These are phyloP conservation scores for Heterodera filipjevi DNA, from an alignment of 2,888 invertebrate genomes.

Conservation along the genomic window DNA sequence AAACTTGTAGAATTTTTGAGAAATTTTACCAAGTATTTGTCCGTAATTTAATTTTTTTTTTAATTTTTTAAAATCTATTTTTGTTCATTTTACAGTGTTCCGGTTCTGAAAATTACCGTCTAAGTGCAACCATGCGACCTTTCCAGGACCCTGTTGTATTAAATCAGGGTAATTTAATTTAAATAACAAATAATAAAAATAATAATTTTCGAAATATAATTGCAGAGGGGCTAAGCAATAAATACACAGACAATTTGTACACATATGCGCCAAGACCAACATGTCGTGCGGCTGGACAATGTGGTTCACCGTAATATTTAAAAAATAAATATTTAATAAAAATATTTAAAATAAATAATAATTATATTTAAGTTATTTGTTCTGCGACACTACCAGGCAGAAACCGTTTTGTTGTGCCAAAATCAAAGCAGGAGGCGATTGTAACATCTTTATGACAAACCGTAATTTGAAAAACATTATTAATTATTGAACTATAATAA, in stretches of 20 bases:
- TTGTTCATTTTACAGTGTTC: background rate
- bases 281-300: background rate
- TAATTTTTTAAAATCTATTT: too few relatives aligned
- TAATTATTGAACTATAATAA: too few relatives aligned
- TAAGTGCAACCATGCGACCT: background rate
- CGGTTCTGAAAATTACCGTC: background rate
- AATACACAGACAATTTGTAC: slow-evolving; percentile 4
- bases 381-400: background rate
- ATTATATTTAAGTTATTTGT: background rate
- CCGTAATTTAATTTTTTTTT: too few relatives aligned
- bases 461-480: background rate
- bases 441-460: background rate
- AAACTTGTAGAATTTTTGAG: too few relatives aligned
- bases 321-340: background rate
- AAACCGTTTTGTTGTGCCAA: background rate
- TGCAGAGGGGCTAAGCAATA: background rate
- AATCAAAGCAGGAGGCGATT: background rate
- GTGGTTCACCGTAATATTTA: background rate
- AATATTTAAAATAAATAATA: too few relatives aligned
- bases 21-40: too few relatives aligned
- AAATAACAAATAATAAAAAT: background rate
- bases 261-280: background rate
- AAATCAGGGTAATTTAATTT: background rate
- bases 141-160: background rate
- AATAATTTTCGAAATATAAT: background rate